A percentile compares a stretch with the other conserved stretches of the same genome.
Conservation (phyloP, 2,888 invertebrate species). For the Phorcus lineatus region DNA sequence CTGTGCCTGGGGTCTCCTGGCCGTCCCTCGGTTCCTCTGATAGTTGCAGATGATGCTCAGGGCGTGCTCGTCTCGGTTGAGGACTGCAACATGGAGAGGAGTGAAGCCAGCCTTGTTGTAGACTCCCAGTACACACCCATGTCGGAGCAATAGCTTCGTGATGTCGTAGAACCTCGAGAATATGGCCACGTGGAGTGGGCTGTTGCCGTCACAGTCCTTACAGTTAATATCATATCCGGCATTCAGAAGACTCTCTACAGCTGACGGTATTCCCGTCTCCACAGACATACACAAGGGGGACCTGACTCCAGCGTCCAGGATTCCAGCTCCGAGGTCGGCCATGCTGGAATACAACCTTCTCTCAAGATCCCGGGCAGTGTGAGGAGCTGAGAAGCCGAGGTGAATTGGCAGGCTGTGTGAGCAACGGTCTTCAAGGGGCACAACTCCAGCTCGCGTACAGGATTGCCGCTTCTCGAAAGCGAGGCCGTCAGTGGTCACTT, state of each 20-base stretch:
- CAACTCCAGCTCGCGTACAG: neutral
- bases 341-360: neutral
- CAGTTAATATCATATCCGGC: conserved; percentile 25
- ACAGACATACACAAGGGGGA: conserved; percentile 20
- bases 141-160: conserved; percentile 10
- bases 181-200: conserved; percentile 20
- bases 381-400: neutral
- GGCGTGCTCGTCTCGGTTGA: conserved; percentile 22
- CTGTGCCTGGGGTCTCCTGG: neutral
- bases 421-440: neutral
- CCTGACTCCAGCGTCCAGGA: neutral
- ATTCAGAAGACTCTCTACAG: neutral
- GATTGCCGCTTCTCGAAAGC: neutral
- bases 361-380: neutral
- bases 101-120: conserved; percentile 22
- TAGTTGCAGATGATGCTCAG: conserved; percentile 16
- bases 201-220: conserved; percentile 23
- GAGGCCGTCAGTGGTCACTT: neutral
- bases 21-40: neutral
- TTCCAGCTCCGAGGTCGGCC: neutral
- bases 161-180: conserved; percentile 22
- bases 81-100: conserved; percentile 21
- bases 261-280: conserved; percentile 6
- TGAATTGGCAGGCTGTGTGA: neutral
- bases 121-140: conserved; percentile 1